A percentile compares a stretch with the other conserved stretches of the same genome.
Evolutionary conservation across 2,888 invertebrate genomes (phyloP).

Genomic region (Tanypteryx hageni): DNA sequence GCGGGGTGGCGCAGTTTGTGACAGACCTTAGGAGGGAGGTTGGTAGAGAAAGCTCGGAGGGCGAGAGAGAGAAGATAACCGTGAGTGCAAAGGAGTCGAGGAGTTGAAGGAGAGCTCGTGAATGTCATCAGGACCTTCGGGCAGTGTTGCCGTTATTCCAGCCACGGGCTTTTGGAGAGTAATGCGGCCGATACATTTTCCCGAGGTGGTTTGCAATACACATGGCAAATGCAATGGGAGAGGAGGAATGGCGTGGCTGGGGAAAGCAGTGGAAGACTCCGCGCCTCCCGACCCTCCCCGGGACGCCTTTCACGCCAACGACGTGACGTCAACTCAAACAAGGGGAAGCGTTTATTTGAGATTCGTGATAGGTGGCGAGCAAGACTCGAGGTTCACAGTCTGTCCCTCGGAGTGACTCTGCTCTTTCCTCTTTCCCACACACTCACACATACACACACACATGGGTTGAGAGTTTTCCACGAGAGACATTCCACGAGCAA

Average conservation of each 20-base stretch:
- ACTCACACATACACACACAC: not conserved
- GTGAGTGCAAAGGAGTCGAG: not conserved
- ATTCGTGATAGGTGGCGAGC: conserved; percentile 30
- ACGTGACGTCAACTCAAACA: conserved; percentile 24
- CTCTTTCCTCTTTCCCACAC: not conserved
- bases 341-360: not conserved
- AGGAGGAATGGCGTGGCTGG: too few relatives aligned
- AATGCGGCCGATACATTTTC: not conserved
- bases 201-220: not conserved
- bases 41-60: not conserved
- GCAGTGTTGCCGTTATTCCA: conserved; percentile 12
- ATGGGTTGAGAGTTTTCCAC: not conserved
- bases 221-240: not conserved
- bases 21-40: not conserved
- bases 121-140: not conserved
- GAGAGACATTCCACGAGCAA: not conserved
- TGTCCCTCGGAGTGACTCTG: not conserved
- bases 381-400: not conserved
- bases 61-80: not conserved
- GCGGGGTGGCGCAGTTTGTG: not conserved
- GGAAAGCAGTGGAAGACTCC: too few relatives aligned
- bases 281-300: too few relatives aligned
- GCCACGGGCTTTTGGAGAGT: not conserved
- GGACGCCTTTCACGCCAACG: not conserved
- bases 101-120: not conserved